phyloP scores from a whole-genome alignment of 2,888 invertebrate species.

The Tinea pellionella region DNA sequence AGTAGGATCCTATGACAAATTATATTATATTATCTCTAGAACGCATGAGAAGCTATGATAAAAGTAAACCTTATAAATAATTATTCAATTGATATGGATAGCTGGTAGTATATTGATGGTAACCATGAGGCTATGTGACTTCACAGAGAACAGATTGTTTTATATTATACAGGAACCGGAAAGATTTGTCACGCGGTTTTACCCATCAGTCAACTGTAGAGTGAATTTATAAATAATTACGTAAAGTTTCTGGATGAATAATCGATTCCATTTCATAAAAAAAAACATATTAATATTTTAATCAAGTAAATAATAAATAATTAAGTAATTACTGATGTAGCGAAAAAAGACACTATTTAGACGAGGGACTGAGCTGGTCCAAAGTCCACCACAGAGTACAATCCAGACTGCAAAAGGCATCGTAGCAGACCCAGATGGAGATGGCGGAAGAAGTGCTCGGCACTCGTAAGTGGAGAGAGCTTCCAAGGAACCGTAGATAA shows the following conservation, averaged over 20 bases:
- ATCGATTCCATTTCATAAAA: too few relatives aligned
- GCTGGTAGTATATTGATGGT: neutral
- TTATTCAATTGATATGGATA: neutral
- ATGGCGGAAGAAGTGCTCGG: too few relatives aligned
- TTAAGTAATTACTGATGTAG: too few relatives aligned
- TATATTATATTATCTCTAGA: neutral
- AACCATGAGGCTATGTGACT: neutral
- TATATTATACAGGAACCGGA: neutral
- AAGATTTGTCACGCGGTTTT: neutral
- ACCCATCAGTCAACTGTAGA: neutral
- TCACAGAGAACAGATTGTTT: neutral
- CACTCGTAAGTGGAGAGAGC: too few relatives aligned
- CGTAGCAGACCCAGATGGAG: too few relatives aligned
- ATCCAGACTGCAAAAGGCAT: too few relatives aligned
- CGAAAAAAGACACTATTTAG: too few relatives aligned
- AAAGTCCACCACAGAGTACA: too few relatives aligned
- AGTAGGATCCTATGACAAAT: neutral
- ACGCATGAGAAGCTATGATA: neutral
- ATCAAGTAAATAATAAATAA: too few relatives aligned
- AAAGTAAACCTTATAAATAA: conserved; percentile 1
- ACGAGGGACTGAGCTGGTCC: too few relatives aligned
- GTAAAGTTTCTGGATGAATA: neutral
- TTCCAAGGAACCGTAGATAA: too few relatives aligned
- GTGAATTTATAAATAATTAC: neutral
- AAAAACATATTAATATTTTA: too few relatives aligned